A percentile compares a stretch with the other conserved stretches of the same genome.
These are phyloP conservation scores for Artibeus jamaicensis DNA, from an alignment of 2,797 vertebrate species.

Conservation along the genomic window DNA sequence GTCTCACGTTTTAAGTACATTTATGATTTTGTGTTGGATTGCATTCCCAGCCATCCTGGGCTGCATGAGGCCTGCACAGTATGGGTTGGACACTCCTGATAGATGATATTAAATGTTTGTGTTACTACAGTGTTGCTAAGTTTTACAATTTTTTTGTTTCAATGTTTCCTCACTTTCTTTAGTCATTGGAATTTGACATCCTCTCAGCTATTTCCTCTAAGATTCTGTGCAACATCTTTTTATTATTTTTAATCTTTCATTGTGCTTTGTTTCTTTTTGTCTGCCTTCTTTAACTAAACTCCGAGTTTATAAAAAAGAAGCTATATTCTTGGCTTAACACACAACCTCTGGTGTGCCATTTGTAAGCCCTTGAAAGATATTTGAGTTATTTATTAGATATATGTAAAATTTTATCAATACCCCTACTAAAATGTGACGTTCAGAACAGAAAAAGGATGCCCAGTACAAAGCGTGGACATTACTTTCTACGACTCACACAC, in stretches of 20 bases:
- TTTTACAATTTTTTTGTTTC: background rate
- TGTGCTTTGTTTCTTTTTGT: background rate
- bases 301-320: background rate
- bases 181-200: background rate
- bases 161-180: background rate
- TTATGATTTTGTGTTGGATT: no score
- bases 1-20: no score
- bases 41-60: no score
- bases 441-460: background rate
- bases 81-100: background rate
- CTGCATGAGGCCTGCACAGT: fast-evolving
- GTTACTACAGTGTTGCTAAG: background rate
- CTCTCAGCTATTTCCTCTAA: background rate
- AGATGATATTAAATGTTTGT: background rate
- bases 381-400: background rate
- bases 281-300: background rate
- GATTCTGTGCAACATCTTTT: background rate
- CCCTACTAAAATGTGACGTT: background rate
- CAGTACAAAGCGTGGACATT: background rate
- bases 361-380: background rate
- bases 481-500: background rate
- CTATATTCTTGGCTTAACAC: background rate
- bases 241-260: background rate
- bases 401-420: background rate
- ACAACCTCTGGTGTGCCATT: background rate